Conservation (phyloP, 2,113 vertebrate genomes). For the Dipodomys ordii region DNA sequence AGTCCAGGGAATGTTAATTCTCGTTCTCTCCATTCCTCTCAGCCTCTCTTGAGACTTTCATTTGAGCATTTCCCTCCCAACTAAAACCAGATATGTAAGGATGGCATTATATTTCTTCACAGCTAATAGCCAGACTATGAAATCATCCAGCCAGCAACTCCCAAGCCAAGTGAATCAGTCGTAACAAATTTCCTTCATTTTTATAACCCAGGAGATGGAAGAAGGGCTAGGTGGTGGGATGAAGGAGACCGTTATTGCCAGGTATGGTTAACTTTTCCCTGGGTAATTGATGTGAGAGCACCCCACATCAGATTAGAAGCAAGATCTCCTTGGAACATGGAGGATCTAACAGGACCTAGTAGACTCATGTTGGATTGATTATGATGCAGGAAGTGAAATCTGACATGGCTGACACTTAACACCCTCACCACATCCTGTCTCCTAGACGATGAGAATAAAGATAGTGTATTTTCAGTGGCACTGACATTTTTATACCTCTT, state of each 20-base stretch:
- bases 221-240: conserved; percentile 69
- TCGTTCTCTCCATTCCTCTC: conserved; percentile 65
- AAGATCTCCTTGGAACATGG: conserved; percentile 53
- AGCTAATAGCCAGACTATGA: conserved; percentile 92
- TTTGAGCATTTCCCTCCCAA: conserved; percentile 73
- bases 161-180: conserved; percentile 81
- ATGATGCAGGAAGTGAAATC: conserved; percentile 91
- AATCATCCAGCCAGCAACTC: conserved; percentile 85
- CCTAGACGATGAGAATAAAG: conserved; percentile 83
- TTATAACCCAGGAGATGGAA: conserved; percentile 86
- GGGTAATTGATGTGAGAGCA: conserved; percentile 75
- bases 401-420: conserved; percentile 91
- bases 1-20: background rate
- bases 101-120: conserved; percentile 86
- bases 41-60: conserved; percentile 73
- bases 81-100: conserved; percentile 83
- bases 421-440: conserved; percentile 91
- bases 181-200: conserved; percentile 88
- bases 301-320: conserved; percentile 68
- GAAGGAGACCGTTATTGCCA: conserved; percentile 69
- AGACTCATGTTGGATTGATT: conserved; percentile 91
- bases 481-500: conserved; percentile 88
- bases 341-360: conserved; percentile 71
- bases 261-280: conserved; percentile 77
- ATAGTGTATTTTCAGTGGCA: conserved; percentile 86